Conservation (phyloP, 2,888 invertebrate genomes). For the Ecliptopera silaceata region DNA sequence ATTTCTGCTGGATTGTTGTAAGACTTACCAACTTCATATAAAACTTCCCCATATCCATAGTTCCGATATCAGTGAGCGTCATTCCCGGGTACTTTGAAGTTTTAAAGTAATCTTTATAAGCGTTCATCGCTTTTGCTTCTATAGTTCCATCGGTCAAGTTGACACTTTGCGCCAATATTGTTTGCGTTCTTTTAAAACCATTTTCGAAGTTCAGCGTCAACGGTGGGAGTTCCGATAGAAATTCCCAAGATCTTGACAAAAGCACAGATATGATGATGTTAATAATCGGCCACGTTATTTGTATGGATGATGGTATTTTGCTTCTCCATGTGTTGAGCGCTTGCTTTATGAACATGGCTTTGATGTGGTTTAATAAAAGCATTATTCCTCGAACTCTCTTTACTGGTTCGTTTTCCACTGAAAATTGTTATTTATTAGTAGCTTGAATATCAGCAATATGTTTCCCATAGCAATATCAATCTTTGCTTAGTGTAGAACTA, state of each 20-base stretch:
- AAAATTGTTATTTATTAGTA: conserved; percentile 31
- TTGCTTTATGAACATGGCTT: conserved; percentile 75
- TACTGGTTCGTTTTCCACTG: conserved; percentile 60
- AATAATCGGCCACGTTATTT: conserved; percentile 69
- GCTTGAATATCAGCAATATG: too few species aligned
- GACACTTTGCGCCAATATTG: conserved; percentile 55
- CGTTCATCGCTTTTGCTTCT: conserved; percentile 54
- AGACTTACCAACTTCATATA: conserved; percentile 73
- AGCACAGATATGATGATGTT: conserved; percentile 71
- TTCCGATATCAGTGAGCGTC: conserved; percentile 61
- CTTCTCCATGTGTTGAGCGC: conserved; percentile 65
- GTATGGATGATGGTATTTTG: conserved; percentile 67
- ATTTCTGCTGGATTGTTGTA: neutral
- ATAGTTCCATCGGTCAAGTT: conserved; percentile 53
- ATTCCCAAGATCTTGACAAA: conserved; percentile 72
- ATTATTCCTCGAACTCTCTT: conserved; percentile 65
- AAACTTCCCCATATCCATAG: conserved; percentile 60
- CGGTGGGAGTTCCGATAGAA: conserved; percentile 82
- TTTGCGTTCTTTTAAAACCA: conserved; percentile 63
- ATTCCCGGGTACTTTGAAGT: conserved; percentile 52
- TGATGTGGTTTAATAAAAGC: conserved; percentile 67
- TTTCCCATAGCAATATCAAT: too few species aligned
- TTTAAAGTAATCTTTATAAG: conserved; percentile 68
- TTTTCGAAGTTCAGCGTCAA: conserved; percentile 80
- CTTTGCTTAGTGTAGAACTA: too few species aligned